Evolutionary conservation across 1,140 invertebrate genomes (phyloP), one percentile per base, ranked within the genome.

Genomic region (Papilio glaucus): DNA sequence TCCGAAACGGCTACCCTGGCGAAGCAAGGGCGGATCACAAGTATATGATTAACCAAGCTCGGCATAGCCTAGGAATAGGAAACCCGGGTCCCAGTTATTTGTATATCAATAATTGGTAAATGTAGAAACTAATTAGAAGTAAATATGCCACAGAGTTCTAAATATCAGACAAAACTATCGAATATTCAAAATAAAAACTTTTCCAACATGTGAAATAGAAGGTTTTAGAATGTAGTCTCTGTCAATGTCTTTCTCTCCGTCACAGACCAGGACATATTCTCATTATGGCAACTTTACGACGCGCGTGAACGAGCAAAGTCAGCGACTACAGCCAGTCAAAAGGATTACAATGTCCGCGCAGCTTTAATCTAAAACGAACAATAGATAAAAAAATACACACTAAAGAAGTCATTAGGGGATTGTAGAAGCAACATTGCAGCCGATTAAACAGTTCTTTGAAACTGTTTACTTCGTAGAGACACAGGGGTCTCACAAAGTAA

Each of bases 281-380:
- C 49, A 57, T 57, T 57, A 24, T 18, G 15, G 9, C 9, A 18
- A 57, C 49, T 57, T 57, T 24, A 57, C 21, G 15, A 49, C 21
- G 49, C 18, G 49, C 49, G 49, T 21, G 49, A 10, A 3, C 10
- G 49, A 57, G 21, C 49, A 57, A 57, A 57, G 21, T 24, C 49
- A 57, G 21, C 21, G 49, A 8, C 10, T 24, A 24, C 21, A 26
- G 9, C 18, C 12, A 57, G 49, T 57, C 49, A 57, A 57, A 57
- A 21, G 24, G 49, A 4, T 45, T 41, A 41, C 13, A 45, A 45
- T 18, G 4, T 57, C 49, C 18, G 21, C 10, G 49, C 49, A 9
- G 45, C 13, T 57, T 57, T 57, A 57, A 57, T 57, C 49, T 57
- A 57, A 15, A 57, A 57, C 49, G 2, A 24, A 57, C 49, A 57